phyloP scores from a whole-genome alignment of 2,113 vertebrate species.

The Psittacula cyanocephala region DNA sequence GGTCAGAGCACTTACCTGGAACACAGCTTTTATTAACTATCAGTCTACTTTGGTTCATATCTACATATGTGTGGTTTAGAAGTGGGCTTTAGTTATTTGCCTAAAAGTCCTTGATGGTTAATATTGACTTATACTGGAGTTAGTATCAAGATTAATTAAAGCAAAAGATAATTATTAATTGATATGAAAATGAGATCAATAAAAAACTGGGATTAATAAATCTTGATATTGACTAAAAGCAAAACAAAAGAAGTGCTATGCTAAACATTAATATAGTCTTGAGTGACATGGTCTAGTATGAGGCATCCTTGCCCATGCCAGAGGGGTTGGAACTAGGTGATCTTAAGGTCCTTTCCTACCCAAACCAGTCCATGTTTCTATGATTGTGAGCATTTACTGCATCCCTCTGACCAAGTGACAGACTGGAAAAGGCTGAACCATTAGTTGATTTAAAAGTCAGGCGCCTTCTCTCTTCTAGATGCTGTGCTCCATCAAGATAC shows the following conservation, averaged over 20 bases:
- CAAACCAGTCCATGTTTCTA: background rate
- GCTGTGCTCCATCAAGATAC: background rate
- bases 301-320: background rate
- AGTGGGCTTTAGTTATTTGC: background rate
- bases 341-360: background rate
- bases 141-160: conserved; percentile 66
- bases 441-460: background rate
- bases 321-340: background rate
- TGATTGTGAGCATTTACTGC: background rate
- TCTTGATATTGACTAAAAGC: conserved; percentile 59
- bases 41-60: background rate
- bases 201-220: conserved; percentile 65
- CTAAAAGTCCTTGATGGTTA: background rate
- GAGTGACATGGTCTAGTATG: background rate
- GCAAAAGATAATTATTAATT: conserved; percentile 60
- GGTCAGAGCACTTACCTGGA: conserved; percentile 18
- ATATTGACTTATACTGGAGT: conserved; percentile 34
- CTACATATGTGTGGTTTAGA: background rate
- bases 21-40: background rate
- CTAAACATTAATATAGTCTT: background rate
- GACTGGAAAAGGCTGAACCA: background rate
- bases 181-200: conserved; percentile 63
- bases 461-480: background rate
- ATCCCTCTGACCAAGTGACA: background rate
- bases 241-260: background rate